Conservation (phyloP, 2,797 vertebrate species). For the Alcedo quadribrachys region DNA sequence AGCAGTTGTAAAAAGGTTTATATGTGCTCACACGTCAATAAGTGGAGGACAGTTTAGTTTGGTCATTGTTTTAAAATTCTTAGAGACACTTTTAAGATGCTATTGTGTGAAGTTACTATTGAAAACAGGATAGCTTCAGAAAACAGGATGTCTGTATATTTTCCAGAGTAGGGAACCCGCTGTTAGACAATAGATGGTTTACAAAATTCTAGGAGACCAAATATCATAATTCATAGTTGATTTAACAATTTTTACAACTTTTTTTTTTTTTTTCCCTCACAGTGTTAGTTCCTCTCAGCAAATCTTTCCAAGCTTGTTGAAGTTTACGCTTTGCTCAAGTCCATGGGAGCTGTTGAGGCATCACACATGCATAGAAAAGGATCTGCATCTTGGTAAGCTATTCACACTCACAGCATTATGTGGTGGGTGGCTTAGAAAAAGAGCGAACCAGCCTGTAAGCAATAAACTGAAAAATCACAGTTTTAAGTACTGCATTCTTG, state of each 20-base stretch:
- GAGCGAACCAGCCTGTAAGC: background rate
- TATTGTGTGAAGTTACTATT: background rate
- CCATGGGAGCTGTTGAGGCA: background rate
- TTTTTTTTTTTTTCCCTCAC: background rate
- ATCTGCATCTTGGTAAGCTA: background rate
- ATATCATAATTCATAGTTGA: background rate
- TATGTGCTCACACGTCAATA: background rate
- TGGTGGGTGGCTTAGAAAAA: background rate
- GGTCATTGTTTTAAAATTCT: slow-evolving; percentile 9
- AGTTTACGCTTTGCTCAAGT: background rate
- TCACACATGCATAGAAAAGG: background rate
- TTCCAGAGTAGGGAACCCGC: background rate
- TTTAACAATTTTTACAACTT: background rate
- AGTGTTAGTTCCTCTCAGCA: background rate
- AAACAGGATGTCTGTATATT: slow-evolving; percentile 29
- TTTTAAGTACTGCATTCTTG: background rate
- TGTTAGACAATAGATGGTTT: background rate
- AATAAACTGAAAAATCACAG: background rate
- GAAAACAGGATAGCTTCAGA: background rate
- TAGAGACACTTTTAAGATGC: background rate
- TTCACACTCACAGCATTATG: background rate
- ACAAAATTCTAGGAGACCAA: background rate
- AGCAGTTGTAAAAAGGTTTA: background rate
- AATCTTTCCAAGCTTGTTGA: background rate
- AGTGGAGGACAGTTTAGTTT: background rate